Conservation (phyloP, 2,888 invertebrate genomes). For the Drosophila longiperda region DNA sequence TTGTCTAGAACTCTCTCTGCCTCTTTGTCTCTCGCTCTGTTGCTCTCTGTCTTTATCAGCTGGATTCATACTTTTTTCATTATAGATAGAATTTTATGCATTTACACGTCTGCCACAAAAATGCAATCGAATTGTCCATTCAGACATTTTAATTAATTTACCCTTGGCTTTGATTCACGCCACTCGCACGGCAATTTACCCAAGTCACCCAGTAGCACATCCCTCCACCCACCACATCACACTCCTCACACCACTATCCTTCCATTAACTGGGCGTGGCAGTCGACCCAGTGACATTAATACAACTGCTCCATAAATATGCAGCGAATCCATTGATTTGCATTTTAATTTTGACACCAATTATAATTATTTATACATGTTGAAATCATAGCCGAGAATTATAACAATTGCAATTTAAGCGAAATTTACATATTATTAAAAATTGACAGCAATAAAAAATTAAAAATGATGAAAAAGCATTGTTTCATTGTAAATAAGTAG, state of each 20-base stretch:
- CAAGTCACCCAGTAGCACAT: background rate
- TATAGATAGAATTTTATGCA: constrained; percentile 59
- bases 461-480: background rate
- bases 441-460: background rate
- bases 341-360: background rate
- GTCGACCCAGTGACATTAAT: constrained; percentile 39
- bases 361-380: background rate
- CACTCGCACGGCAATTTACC: background rate
- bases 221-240: background rate
- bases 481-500: background rate
- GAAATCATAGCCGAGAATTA: background rate
- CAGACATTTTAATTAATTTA: constrained; percentile 57
- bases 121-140: constrained; percentile 62
- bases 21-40: background rate
- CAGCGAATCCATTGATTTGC: background rate
- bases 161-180: constrained; percentile 58
- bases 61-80: constrained; percentile 51
- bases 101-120: constrained; percentile 62
- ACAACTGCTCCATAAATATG: background rate
- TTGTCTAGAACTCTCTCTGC: background rate
- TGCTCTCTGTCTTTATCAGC: constrained; percentile 9
- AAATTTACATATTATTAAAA: background rate
- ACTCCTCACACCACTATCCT: background rate
- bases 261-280: constrained; percentile 3
- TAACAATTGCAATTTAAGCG: background rate